Conservation (phyloP, 2,113 vertebrate species). For the Chloroceryle aenea region DNA sequence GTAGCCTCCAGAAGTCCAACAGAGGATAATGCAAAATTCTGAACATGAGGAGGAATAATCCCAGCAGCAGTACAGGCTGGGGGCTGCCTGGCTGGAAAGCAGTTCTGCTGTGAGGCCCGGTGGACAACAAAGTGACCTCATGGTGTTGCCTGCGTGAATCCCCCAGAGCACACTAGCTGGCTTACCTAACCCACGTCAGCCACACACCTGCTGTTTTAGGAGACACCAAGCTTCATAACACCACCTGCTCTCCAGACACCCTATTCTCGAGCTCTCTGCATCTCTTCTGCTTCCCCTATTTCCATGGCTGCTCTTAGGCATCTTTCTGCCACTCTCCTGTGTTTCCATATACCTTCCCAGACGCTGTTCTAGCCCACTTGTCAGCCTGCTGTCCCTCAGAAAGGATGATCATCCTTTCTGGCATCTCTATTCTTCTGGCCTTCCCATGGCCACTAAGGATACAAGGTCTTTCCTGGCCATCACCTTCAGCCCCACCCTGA, state of each 20-base stretch:
- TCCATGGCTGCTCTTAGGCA: background rate
- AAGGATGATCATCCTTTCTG: background rate
- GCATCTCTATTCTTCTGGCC: background rate
- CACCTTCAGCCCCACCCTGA: background rate
- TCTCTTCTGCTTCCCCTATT: background rate
- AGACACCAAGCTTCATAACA: background rate
- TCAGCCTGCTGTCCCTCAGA: background rate
- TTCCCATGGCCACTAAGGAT: background rate
- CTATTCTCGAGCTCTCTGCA: background rate
- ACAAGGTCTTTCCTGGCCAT: background rate
- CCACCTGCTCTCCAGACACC: background rate
- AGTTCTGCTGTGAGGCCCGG: background rate
- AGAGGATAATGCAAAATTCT: background rate
- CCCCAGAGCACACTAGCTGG: background rate
- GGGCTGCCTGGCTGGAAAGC: background rate
- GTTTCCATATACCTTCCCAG: background rate
- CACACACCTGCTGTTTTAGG: background rate
- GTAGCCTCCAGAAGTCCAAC: background rate
- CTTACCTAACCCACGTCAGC: background rate
- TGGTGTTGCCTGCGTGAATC: rapidly evolving
- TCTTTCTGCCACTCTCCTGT: background rate
- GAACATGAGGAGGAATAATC: background rate
- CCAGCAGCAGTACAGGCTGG: background rate
- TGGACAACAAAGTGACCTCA: background rate
- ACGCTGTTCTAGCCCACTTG: background rate